Conservation (phyloP, 2,888 invertebrate species). For the Rutpela maculata region DNA sequence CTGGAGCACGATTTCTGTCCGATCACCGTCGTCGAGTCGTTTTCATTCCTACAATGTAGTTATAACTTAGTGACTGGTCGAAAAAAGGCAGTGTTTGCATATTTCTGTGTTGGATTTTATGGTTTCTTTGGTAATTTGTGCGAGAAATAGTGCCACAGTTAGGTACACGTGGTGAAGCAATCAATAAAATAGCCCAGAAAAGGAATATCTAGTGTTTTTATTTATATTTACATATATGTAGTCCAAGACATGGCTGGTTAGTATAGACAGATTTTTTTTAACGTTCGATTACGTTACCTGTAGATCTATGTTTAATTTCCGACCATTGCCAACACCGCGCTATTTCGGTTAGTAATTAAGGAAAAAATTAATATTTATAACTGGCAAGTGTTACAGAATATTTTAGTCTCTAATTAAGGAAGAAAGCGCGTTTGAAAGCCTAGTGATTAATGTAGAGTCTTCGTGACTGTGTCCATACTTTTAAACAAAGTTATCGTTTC, state of each 20-base stretch:
- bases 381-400: neutral
- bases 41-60: constrained; percentile 31
- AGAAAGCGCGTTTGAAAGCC: neutral
- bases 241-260: constrained; percentile 33
- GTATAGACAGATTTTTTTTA: constrained; percentile 14
- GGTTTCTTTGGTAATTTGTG: constrained; percentile 12
- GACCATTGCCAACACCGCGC: neutral
- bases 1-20: constrained; percentile 41
- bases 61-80: constrained; percentile 12
- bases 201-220: constrained; percentile 19
- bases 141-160: constrained; percentile 5
- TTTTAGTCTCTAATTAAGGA: neutral
- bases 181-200: constrained; percentile 30
- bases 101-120: constrained; percentile 9
- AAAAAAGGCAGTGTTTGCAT: constrained; percentile 17
- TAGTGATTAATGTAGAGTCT: neutral
- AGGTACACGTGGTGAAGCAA: constrained; percentile 30
- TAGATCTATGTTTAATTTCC: neutral
- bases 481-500: neutral
- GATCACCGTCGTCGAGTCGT: constrained; percentile 24
- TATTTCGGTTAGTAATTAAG: neutral
- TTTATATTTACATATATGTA: constrained; percentile 18
- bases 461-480: neutral
- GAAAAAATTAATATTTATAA: constrained; percentile 1
- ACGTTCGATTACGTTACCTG: neutral